These are phyloP conservation scores for Lepidonotus clava DNA, from an alignment of 2,888 invertebrate genomes.

Conservation along the genomic window DNA sequence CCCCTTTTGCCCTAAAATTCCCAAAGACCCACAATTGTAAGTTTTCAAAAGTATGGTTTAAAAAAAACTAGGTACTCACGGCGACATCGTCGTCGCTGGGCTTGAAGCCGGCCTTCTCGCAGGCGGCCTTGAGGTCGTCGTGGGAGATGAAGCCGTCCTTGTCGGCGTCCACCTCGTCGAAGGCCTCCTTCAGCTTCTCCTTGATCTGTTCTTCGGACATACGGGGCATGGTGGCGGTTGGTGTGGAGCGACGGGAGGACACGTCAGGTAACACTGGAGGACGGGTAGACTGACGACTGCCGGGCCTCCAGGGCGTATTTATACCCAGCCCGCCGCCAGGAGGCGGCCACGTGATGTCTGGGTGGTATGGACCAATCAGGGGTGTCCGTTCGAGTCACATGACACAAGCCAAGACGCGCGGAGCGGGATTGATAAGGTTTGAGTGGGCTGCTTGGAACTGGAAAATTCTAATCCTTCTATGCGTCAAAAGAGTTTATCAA, in stretches of 20 bases:
- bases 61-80: background rate
- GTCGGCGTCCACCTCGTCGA: constrained; percentile 20
- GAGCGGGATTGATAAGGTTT: too few relatives aligned
- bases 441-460: too few relatives aligned
- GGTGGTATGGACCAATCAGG: too few relatives aligned
- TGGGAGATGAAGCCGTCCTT: constrained; percentile 39
- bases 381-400: too few relatives aligned
- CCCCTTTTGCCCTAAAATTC: too few relatives aligned
- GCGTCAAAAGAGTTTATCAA: too few relatives aligned
- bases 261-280: background rate
- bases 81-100: constrained; percentile 27
- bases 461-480: too few relatives aligned
- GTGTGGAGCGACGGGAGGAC: background rate
- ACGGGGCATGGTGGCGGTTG: constrained; percentile 43
- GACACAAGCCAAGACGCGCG: too few relatives aligned
- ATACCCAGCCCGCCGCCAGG: too few relatives aligned
- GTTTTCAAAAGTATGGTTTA: background rate
- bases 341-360: too few relatives aligned
- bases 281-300: background rate
- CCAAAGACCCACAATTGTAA: too few relatives aligned
- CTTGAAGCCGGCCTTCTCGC: constrained; percentile 21
- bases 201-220: constrained; percentile 30
- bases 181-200: constrained; percentile 50
- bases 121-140: constrained; percentile 36
- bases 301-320: too few relatives aligned